A percentile compares a stretch with the other conserved stretches of the same genome.
Evolutionary conservation across 2,113 vertebrate species (phyloP).

Genomic region (Egretta garzetta): DNA sequence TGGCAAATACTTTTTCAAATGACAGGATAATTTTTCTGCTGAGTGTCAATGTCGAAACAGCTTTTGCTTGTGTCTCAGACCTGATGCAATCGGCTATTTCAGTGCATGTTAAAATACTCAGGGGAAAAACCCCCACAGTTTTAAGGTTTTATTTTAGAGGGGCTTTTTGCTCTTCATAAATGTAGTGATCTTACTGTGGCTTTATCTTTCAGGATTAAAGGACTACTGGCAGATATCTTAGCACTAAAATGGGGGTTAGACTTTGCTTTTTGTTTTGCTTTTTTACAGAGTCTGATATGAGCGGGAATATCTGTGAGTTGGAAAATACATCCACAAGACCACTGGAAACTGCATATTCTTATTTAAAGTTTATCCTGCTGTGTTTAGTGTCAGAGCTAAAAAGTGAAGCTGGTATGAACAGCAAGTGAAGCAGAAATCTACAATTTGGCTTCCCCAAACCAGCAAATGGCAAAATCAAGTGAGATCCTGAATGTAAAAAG

Average conservation of each 20-base stretch:
- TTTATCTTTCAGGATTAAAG: slow-evolving; percentile 27
- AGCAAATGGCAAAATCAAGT: background rate
- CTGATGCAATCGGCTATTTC: background rate
- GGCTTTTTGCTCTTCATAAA: background rate
- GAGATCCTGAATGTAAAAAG: background rate
- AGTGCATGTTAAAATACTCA: background rate
- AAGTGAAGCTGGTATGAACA: background rate
- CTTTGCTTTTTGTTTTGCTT: background rate
- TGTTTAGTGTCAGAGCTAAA: background rate
- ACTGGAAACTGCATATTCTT: background rate
- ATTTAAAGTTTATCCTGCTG: background rate
- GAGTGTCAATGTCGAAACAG: background rate
- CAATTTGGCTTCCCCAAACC: background rate
- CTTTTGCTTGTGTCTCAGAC: background rate
- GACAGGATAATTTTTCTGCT: slow-evolving; percentile 5
- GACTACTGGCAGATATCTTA: background rate
- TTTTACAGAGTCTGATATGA: background rate
- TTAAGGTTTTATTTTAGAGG: background rate
- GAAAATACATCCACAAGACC: background rate
- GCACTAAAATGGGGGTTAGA: background rate
- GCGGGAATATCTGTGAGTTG: background rate
- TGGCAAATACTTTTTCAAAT: background rate
- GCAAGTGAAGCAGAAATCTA: background rate
- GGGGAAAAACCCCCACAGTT: background rate
- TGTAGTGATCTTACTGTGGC: background rate